Percentiles rank a stretch among this genome's conserved stretches.
Evolutionary conservation across 2,888 invertebrate species (phyloP).

Genomic region (Crematogaster levior): DNA sequence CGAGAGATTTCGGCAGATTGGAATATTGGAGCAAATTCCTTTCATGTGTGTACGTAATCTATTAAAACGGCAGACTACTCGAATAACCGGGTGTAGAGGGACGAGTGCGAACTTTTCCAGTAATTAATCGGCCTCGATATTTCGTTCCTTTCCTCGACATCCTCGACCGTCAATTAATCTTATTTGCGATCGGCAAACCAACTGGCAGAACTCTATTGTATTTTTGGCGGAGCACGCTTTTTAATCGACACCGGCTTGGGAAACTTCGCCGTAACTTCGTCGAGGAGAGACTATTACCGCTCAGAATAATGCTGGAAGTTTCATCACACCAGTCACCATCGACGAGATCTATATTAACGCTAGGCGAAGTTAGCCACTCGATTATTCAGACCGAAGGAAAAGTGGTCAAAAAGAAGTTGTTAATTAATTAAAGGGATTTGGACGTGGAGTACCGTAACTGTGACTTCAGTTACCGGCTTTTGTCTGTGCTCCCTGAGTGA

Average conservation of each 20-base stretch:
- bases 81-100: constrained; percentile 32
- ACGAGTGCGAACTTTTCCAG: constrained; percentile 62
- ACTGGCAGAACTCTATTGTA: constrained; percentile 53
- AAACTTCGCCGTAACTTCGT: constrained; percentile 29
- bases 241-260: not conserved
- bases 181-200: constrained; percentile 49
- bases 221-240: constrained; percentile 29
- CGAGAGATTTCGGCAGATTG: constrained; percentile 28
- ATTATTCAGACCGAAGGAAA: constrained; percentile 45
- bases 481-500: too few species aligned
- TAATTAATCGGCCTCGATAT: constrained; percentile 70
- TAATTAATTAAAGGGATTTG: constrained; percentile 37
- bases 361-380: constrained; percentile 31
- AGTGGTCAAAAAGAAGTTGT: constrained; percentile 6
- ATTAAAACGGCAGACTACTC: constrained; percentile 28
- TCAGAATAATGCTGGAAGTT: constrained; percentile 31
- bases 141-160: constrained; percentile 56
- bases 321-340: constrained; percentile 31
- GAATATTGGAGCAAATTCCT: constrained; percentile 36
- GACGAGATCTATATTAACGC: constrained; percentile 40
- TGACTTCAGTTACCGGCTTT: not conserved
- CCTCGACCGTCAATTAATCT: constrained; percentile 64
- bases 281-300: constrained; percentile 27
- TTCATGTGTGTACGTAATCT: constrained; percentile 39
- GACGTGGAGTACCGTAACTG: not conserved